Percentiles rank a stretch among this genome's conserved stretches.
Conservation (phyloP, 2,113 vertebrate genomes). For the Mastomys natalensis region DNA sequence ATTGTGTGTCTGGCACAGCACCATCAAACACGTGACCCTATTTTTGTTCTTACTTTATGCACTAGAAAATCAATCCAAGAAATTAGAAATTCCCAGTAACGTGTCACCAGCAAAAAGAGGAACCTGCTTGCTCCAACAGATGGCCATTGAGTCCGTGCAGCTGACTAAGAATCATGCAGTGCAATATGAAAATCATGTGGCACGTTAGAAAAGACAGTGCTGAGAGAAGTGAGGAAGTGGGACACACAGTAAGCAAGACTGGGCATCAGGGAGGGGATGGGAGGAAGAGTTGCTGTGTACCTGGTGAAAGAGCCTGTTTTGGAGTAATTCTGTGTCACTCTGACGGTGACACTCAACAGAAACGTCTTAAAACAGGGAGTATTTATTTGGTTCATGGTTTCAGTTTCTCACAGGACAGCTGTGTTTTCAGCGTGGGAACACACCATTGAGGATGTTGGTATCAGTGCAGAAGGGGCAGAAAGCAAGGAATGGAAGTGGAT, state of each 20-base stretch:
- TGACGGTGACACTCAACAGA: not conserved
- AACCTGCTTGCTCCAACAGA: not conserved
- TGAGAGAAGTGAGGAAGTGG: not conserved
- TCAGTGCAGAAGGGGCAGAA: not conserved
- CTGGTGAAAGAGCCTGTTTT: fast-evolving
- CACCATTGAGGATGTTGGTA: not conserved
- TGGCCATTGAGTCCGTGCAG: not conserved
- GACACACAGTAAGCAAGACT: fast-evolving
- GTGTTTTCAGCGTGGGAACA: not conserved
- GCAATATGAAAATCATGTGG: not conserved
- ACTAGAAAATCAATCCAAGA: not conserved
- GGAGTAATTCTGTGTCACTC: not conserved
- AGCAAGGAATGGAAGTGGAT: too few species aligned
- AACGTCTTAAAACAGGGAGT: not conserved
- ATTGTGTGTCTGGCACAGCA: not conserved
- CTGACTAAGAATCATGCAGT: not conserved
- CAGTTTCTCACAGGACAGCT: not conserved
- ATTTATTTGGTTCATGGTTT: too few species aligned
- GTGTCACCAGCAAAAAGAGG: not conserved
- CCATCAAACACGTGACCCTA: not conserved
- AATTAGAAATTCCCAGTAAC: not conserved
- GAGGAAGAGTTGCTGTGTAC: too few species aligned
- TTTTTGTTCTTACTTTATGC: not conserved
- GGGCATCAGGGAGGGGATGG: not conserved
- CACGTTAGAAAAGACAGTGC: not conserved